Conservation (phyloP, 2,888 invertebrate species). For the Perizoma affinitatum region DNA sequence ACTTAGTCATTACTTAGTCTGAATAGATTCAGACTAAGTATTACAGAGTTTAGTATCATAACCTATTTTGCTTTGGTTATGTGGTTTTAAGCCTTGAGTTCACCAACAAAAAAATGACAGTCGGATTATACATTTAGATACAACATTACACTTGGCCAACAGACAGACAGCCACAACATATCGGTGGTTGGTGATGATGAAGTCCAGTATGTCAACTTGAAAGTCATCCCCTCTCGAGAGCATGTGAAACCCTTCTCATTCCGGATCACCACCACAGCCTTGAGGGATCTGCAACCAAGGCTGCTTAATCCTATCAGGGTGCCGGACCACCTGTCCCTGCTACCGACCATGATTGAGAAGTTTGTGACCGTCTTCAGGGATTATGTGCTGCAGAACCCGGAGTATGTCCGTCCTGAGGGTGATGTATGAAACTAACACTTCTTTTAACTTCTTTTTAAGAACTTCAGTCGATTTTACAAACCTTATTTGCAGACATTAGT, state of each 20-base stretch:
- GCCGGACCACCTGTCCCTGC: slow-evolving; percentile 69
- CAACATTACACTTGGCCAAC: slow-evolving; percentile 20
- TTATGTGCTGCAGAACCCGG: slow-evolving; percentile 88
- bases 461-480: too few species aligned
- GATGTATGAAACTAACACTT: slow-evolving; percentile 65
- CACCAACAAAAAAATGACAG: too few species aligned
- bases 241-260: slow-evolving; percentile 86
- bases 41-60: too few species aligned
- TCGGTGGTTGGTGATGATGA: slow-evolving; percentile 88
- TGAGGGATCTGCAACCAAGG: slow-evolving; percentile 87
- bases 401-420: slow-evolving; percentile 73
- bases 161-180: slow-evolving; percentile 89
- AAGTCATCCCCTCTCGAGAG: slow-evolving; percentile 86
- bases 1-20: too few species aligned
- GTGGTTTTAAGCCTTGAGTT: too few species aligned
- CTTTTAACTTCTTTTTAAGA: too few species aligned
- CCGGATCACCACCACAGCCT: slow-evolving; percentile 90
- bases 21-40: too few species aligned
- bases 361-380: slow-evolving; percentile 93
- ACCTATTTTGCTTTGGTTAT: too few species aligned
- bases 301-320: slow-evolving; percentile 59
- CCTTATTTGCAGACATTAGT: too few species aligned
- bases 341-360: slow-evolving; percentile 91
- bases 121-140: too few species aligned
- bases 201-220: slow-evolving; percentile 91